Conservation (phyloP, 2,797 vertebrate species). For the Phaenicophaeus curvirostris region DNA sequence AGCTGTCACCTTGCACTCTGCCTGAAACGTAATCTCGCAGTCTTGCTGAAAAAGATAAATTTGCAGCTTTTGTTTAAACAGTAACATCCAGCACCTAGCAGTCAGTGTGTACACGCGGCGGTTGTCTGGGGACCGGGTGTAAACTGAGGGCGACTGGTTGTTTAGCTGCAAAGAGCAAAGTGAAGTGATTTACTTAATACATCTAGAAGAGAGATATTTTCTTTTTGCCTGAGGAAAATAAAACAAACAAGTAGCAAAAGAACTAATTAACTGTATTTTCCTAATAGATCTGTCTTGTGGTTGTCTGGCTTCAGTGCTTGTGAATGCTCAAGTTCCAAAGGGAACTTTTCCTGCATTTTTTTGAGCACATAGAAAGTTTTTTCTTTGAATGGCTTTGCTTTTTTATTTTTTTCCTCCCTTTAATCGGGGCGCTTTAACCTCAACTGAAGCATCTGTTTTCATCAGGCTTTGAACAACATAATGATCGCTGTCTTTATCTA, state of each 20-base stretch:
- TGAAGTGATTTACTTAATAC: neutral
- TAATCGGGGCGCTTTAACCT: neutral
- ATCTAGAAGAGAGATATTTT: neutral
- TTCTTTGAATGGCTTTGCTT: neutral
- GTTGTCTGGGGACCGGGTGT: neutral
- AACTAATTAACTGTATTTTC: neutral
- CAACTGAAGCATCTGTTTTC: neutral
- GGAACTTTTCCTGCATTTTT: neutral
- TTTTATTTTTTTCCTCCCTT: neutral
- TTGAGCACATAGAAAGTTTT: neutral
- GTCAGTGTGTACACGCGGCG: neutral
- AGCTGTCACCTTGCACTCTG: neutral
- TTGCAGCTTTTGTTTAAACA: neutral
- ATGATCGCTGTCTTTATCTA: neutral
- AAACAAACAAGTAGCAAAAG: neutral
- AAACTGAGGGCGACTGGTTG: neutral
- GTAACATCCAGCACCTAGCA: neutral
- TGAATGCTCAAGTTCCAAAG: neutral
- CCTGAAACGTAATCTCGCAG: neutral
- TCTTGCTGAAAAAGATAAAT: neutral
- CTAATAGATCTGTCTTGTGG: neutral
- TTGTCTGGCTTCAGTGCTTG: neutral
- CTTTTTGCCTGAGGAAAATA: neutral
- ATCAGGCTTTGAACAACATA: neutral
- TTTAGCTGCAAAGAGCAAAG: neutral